Base-by-base conservation (phyloP, 2,888 invertebrate genomes). In the Drosophila emarginata region DNA sequence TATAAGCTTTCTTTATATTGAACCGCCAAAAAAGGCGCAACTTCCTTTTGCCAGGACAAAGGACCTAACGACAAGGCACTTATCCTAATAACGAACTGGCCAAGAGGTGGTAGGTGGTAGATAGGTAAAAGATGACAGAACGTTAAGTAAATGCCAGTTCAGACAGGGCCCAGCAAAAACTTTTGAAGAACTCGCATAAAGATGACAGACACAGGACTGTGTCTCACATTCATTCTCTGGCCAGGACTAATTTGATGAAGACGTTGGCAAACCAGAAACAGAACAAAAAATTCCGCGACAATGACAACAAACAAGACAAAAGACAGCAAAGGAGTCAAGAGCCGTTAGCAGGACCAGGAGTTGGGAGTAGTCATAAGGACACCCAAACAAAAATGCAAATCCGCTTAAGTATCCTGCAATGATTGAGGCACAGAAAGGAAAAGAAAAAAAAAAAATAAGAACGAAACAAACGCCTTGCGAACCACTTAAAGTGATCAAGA, bases 401-500 rank as follows among this genome's bases (percentile, higher is more conserved):
- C 89, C 88, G 82, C 87, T 88, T 89, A 89, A 89, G 89, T 86
- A 89, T 87, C 81, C 76, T 79, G 82, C 86, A 81, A 86, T 80
- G 83, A 89, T 87, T 88, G 85, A 9, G 51, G 60, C 28, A 32
- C 23, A 59, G 15, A 5, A 40, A 21, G 58, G 60, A 57, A 64
- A 14, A 37, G 40, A 74, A 58, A 36, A 65, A 39, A 28, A 62
- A 66, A 37, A 52, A 56, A 9, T 32, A 57, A 53, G 66, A 56
- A 39, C 51, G 14, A 26, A 28, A 71, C 79, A 79, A 79, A 76
- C 62, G 62, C 52, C 76, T 78, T 76, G 84, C 78, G 80, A 80
- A 80, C 87, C 90, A 88, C 89, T 91, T 90, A 87, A 89, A 91
- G 89, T 88, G 91, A 91, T 91, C 91, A 90, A 90, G 88, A 83